Evolutionary conservation across 92 coral and sea anemone species (phyloP).

Genomic region (Porites divaricata): DNA sequence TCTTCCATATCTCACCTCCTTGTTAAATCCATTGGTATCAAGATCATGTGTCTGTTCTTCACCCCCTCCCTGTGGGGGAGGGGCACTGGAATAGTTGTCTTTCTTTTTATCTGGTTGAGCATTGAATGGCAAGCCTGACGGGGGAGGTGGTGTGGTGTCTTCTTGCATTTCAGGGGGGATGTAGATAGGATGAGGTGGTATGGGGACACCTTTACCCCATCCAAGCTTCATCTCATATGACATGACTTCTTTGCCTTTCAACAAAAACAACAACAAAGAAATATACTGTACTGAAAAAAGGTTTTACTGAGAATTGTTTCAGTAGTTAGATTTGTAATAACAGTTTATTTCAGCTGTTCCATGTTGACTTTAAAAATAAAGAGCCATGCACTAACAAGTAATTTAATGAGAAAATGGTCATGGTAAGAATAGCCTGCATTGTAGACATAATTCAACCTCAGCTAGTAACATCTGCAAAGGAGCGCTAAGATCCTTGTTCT

Average conservation of each 20-base stretch:
- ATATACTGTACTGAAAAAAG: neutral
- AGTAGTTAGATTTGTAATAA: too few species aligned
- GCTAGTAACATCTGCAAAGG: too few species aligned
- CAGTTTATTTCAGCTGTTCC: too few species aligned
- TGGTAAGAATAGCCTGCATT: too few species aligned
- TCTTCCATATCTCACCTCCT: constrained; percentile 73
- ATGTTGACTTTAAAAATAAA: too few species aligned
- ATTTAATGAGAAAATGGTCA: too few species aligned
- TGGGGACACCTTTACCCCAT: constrained; percentile 99
- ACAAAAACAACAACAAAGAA: neutral
- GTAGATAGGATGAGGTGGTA: constrained; percentile 99
- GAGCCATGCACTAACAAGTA: too few species aligned
- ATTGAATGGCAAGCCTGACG: constrained; percentile 97
- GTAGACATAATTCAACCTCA: too few species aligned
- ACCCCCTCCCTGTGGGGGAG: constrained; percentile 47
- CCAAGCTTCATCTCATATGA: constrained; percentile 98
- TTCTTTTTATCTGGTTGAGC: constrained; percentile 83
- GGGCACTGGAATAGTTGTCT: constrained; percentile 54
- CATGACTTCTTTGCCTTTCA: constrained; percentile 92
- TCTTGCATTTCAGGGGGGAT: constrained; percentile 99
- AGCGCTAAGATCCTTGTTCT: too few species aligned
- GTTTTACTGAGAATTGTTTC: too few species aligned
- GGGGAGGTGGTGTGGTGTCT: constrained; percentile 95
- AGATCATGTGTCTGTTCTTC: constrained; percentile 57
- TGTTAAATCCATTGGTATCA: constrained; percentile 89